Evolutionary conservation across 2,113 vertebrate genomes (phyloP).

Genomic region (Larimichthys polyactis): DNA sequence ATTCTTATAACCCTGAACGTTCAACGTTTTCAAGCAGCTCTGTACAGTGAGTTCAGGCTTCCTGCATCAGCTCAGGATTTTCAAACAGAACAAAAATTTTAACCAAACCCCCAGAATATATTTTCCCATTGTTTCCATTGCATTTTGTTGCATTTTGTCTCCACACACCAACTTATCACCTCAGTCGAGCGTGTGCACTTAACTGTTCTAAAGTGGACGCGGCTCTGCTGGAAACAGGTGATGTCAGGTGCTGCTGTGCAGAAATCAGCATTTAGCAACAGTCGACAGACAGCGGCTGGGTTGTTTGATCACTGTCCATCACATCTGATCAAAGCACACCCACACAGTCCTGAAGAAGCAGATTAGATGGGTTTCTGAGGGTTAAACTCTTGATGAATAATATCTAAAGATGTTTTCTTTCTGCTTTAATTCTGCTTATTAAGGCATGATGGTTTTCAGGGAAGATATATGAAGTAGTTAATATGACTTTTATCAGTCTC

Average conservation of each 20-base stretch:
- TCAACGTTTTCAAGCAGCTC: not conserved
- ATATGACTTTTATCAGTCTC: not conserved
- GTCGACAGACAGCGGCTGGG: too few species aligned
- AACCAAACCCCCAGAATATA: not conserved
- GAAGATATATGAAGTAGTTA: not conserved
- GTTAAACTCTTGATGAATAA: not conserved
- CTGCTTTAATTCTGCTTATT: not conserved
- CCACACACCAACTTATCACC: too few species aligned
- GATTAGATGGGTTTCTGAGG: not conserved
- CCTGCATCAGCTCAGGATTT: not conserved
- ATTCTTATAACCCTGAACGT: not conserved
- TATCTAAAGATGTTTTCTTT: not conserved
- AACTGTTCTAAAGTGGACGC: not conserved
- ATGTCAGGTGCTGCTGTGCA: not conserved
- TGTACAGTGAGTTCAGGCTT: not conserved
- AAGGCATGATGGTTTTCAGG: not conserved
- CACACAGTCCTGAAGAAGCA: not conserved
- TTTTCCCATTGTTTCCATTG: too few species aligned
- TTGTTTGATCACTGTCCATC: not conserved
- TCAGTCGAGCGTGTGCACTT: not conserved
- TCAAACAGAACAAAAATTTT: not conserved
- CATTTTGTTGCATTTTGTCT: not conserved
- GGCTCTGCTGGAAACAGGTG: not conserved
- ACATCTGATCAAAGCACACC: not conserved
- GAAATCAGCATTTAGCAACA: not conserved